A percentile compares a stretch with the other conserved stretches of the same genome.
Conservation (phyloP, 2,113 vertebrate species). For the Actenoides hombroni region DNA sequence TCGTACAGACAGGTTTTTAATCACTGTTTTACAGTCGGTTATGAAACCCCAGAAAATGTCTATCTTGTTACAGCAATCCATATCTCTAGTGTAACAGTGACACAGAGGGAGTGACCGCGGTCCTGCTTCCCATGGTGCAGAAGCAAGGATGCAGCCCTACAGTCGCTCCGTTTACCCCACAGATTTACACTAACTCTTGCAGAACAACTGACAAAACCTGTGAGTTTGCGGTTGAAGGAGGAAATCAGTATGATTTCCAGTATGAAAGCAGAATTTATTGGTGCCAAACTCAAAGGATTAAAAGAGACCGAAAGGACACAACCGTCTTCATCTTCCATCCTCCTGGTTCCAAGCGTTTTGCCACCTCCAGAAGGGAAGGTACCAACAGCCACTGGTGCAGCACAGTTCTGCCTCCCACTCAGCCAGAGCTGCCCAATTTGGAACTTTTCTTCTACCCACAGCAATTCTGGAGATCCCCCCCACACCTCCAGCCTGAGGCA, state of each 20-base stretch:
- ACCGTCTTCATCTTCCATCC: background rate
- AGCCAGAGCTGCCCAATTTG: background rate
- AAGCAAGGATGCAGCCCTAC: background rate
- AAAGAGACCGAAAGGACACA: background rate
- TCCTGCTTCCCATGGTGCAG: background rate
- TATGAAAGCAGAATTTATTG: background rate
- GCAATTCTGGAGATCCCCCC: slow-evolving; percentile 12
- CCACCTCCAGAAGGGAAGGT: background rate
- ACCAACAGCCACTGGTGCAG: background rate
- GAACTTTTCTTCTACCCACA: background rate
- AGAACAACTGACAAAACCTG: accelerated
- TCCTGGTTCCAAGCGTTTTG: background rate
- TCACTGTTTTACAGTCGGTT: background rate
- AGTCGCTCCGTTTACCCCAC: accelerated
- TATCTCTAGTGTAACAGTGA: background rate
- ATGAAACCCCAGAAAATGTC: background rate
- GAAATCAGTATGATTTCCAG: background rate
- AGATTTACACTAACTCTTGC: accelerated
- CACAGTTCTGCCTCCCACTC: background rate
- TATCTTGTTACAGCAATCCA: background rate
- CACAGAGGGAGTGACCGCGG: background rate
- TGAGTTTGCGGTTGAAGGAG: background rate
- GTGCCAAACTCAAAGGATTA: background rate
- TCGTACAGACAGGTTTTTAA: background rate
- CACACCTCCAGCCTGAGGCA: background rate